A percentile compares a stretch with the other conserved stretches of the same genome.
phyloP scores from a whole-genome alignment of 2,797 vertebrate genomes.

The Sebastes trivittatus region DNA sequence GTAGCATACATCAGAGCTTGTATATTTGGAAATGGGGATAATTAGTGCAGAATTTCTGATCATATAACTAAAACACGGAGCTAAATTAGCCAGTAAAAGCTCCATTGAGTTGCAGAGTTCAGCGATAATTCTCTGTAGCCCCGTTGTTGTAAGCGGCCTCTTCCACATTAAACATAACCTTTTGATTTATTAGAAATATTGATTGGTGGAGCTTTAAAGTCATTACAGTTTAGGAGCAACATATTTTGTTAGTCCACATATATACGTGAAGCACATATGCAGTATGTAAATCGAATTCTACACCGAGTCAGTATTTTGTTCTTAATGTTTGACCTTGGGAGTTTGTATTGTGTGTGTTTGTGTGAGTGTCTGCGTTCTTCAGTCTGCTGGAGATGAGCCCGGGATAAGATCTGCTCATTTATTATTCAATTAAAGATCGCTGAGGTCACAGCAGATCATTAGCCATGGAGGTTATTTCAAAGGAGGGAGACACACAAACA shows the following conservation, averaged over 20 bases:
- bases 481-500: constrained; percentile 39
- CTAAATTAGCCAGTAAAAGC: not conserved
- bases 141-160: not conserved
- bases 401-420: constrained; percentile 77
- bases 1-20: not conserved
- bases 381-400: constrained; percentile 48
- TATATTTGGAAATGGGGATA: not conserved
- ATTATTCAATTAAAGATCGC: constrained; percentile 80
- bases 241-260: not conserved
- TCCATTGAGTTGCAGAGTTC: not conserved
- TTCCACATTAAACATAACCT: not conserved
- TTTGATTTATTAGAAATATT: not conserved
- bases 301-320: not conserved
- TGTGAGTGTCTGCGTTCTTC: constrained; percentile 15
- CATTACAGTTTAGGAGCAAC: not conserved
- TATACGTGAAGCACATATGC: not conserved
- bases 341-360: not conserved
- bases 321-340: constrained; percentile 53
- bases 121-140: not conserved
- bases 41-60: not conserved
- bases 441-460: constrained; percentile 75
- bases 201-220: not conserved
- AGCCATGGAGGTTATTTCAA: constrained; percentile 71
- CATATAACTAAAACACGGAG: not conserved
- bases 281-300: not conserved